Percentiles rank a stretch among this genome's conserved stretches.
These are phyloP conservation scores for Dastarcus helophoroides DNA, from an alignment of 2,888 invertebrate species.

Conservation along the genomic window DNA sequence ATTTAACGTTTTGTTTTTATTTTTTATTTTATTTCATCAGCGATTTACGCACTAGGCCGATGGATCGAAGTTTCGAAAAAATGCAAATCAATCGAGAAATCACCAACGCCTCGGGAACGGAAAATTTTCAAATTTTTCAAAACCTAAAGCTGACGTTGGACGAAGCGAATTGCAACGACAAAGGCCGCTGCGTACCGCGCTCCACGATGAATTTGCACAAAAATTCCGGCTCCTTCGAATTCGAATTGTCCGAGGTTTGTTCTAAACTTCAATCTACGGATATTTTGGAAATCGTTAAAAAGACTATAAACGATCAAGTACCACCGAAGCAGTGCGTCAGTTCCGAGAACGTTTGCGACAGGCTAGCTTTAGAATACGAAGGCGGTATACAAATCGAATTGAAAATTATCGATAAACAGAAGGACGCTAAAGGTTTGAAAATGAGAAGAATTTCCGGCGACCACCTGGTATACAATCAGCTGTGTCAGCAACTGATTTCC, in stretches of 20 bases:
- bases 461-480: conserved; percentile 74
- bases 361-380: conserved; percentile 35
- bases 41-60: conserved; percentile 25
- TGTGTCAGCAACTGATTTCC: conserved; percentile 78
- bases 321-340: conserved; percentile 57
- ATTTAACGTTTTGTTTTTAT: too few relatives aligned
- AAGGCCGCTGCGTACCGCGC: background rate
- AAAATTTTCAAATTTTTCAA: conserved; percentile 32
- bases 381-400: conserved; percentile 80
- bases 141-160: conserved; percentile 22
- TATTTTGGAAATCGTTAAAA: conserved; percentile 68
- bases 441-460: conserved; percentile 81
- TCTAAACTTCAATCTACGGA: conserved; percentile 68
- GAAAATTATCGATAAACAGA: conserved; percentile 55
- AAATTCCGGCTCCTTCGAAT: conserved; percentile 47
- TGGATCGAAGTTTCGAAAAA: conserved; percentile 20
- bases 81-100: conserved; percentile 31
- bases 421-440: conserved; percentile 70
- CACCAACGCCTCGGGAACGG: conserved; percentile 25
- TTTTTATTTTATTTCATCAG: too few relatives aligned
- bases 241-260: conserved; percentile 68
- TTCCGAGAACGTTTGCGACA: conserved; percentile 26
- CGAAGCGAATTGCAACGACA: background rate
- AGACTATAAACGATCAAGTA: conserved; percentile 66
- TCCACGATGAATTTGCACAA: conserved; percentile 25